phyloP scores from a whole-genome alignment of 2,888 invertebrate genomes.

The Agelastica alni region DNA sequence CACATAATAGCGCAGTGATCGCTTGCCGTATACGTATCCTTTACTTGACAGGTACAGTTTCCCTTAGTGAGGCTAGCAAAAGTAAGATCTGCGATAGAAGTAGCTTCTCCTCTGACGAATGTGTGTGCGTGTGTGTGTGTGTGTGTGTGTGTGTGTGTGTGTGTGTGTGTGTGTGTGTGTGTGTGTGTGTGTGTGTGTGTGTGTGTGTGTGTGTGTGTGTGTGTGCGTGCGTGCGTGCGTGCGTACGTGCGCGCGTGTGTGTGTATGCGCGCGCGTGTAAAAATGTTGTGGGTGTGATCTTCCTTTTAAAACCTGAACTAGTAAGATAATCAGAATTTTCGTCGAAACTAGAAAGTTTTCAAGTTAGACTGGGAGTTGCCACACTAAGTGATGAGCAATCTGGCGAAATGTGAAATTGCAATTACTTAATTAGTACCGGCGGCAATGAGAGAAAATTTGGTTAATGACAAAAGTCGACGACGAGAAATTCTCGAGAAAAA shows the following conservation, averaged over 20 bases:
- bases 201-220: too few species aligned
- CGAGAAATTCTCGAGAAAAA: slow-evolving; percentile 10
- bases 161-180: too few species aligned
- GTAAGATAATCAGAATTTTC: slow-evolving; percentile 24
- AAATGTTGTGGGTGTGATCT: too few species aligned
- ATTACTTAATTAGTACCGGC: slow-evolving; percentile 52
- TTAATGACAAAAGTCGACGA: slow-evolving; percentile 43
- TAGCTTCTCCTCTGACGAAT: slow-evolving; percentile 8
- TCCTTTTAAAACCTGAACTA: slow-evolving; percentile 6
- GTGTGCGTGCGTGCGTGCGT: too few species aligned
- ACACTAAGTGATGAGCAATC: slow-evolving; percentile 42
- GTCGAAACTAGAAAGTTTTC: slow-evolving; percentile 35
- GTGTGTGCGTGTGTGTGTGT: too few species aligned
- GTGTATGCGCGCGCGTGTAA: too few species aligned
- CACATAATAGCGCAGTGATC: too few species aligned
- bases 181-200: too few species aligned
- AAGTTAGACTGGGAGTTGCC: slow-evolving; percentile 34
- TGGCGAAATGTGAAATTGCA: slow-evolving; percentile 49
- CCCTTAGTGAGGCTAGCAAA: slow-evolving; percentile 32
- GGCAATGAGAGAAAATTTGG: slow-evolving; percentile 49
- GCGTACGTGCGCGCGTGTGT: too few species aligned
- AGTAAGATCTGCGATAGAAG: slow-evolving; percentile 37
- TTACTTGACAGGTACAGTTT: slow-evolving; percentile 21
- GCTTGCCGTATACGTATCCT: slow-evolving; percentile 12
- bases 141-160: too few species aligned